Evolutionary conservation across 2,888 invertebrate species (phyloP), one percentile per base, ranked within the genome.

Genomic region (Acleris laterana): DNA sequence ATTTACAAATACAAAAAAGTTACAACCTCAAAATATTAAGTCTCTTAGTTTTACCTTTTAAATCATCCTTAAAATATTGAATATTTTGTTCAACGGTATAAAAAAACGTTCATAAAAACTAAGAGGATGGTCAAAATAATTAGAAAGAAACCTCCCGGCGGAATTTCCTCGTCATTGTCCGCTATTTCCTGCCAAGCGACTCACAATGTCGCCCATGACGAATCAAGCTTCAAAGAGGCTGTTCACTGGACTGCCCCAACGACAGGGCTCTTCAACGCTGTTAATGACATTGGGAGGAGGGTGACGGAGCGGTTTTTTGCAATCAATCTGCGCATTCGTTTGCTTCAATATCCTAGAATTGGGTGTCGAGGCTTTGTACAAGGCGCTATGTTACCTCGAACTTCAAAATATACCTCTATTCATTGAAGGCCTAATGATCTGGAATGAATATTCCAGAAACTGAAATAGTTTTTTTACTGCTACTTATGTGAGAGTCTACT

Each of bases 111-210:
- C 1, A 16, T n/a, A 44, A 44, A 44, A 75, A 71, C 72, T 59
- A 69, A 74, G 72, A 76, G 74, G 73, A 81, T 83, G 82, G 77
- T 71, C 83, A 82, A 85, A 85, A 84, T 86, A 86, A 86, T 86
- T 80, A 83, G 77, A 77, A 82, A 76, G 79, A 49, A 56, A 52
- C 59, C 74, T 80, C 77, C 75, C 76, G 76, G 78, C 84, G 85
- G 87, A 85, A 87, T 80, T 88, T 86, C 86, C 88, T 81, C 72
- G 80, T 86, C 81, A 88, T 87, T 88, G 85, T 86, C 76, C 81
- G 81, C 77, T 77, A 74, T 78, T 84, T 85, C 78, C 84, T 79
- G 82, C 84, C 81, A 84, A 78, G 71, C 74, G 74, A 72, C 77
- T 76, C 77, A 79, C 72, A 63, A 69, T 74, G 75, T 78, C 75